A percentile compares a stretch with the other conserved stretches of the same genome.
Conservation (phyloP, 2,797 vertebrate species). For the Enteromius mattozi region DNA sequence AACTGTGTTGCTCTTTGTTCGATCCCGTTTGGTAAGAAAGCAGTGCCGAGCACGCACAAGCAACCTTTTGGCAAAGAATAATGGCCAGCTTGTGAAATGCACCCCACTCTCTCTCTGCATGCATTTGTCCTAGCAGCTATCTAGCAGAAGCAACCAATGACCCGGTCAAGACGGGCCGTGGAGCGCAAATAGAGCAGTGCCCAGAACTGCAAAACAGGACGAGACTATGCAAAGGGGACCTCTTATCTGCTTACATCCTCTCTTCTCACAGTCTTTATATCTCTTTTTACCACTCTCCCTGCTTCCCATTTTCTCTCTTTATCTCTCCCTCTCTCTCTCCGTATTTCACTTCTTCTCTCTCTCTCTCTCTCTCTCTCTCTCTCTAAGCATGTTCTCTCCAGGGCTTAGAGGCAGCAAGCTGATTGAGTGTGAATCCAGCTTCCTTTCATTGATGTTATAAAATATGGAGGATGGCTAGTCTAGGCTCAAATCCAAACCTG, state of each 20-base stretch:
- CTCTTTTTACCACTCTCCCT: slow-evolving; percentile 38
- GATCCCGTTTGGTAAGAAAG: slow-evolving; percentile 51
- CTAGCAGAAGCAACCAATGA: slow-evolving; percentile 60
- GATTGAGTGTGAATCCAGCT: slow-evolving; percentile 61
- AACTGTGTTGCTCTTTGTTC: slow-evolving; percentile 40
- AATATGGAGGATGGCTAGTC: slow-evolving; percentile 58
- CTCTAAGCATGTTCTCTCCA: slow-evolving; percentile 63
- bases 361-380: slow-evolving; percentile 35
- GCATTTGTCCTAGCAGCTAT: slow-evolving; percentile 65
- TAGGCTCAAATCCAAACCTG: slow-evolving; percentile 50
- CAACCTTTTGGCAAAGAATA: slow-evolving; percentile 51
- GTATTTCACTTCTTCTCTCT: slow-evolving; percentile 31
- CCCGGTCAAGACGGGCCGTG: slow-evolving; percentile 48
- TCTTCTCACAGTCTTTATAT: slow-evolving; percentile 16
- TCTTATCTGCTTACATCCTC: slow-evolving; percentile 23
- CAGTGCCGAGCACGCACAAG: slow-evolving; percentile 30
- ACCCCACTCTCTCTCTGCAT: slow-evolving; percentile 34
- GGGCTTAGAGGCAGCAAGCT: slow-evolving; percentile 60
- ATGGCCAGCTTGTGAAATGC: slow-evolving; percentile 37
- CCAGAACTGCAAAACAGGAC: slow-evolving; percentile 8
- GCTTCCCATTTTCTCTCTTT: slow-evolving; percentile 24
- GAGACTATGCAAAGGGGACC: neutral
- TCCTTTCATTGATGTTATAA: slow-evolving; percentile 66
- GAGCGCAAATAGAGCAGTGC: slow-evolving; percentile 56
- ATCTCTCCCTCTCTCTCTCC: slow-evolving; percentile 4